Conservation (phyloP, 2,888 invertebrate genomes). For the Orthosia incerta region DNA sequence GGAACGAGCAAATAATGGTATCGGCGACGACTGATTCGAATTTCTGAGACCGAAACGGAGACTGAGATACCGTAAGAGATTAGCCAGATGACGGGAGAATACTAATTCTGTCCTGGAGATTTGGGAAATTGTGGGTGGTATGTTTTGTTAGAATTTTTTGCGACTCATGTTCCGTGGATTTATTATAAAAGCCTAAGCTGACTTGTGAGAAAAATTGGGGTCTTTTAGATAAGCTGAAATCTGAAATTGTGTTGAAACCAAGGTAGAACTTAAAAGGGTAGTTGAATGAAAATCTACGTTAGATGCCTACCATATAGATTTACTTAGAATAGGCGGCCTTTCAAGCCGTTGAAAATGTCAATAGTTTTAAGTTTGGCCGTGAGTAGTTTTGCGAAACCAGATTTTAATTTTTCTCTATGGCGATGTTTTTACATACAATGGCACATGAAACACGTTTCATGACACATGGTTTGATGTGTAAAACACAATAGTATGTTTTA, state of each 20-base stretch:
- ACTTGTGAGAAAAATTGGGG: background rate
- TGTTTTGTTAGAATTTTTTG: slow-evolving; percentile 21
- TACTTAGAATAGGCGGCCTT: background rate
- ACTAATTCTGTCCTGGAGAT: slow-evolving; percentile 25
- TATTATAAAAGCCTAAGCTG: slow-evolving; percentile 6
- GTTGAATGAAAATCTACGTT: no score
- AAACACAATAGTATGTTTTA: background rate
- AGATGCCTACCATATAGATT: background rate
- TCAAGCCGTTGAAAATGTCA: background rate
- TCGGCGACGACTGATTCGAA: slow-evolving; percentile 45
- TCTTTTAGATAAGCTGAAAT: slow-evolving; percentile 1
- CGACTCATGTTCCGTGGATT: slow-evolving; percentile 9
- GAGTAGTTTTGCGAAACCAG: background rate
- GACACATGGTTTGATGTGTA: no score
- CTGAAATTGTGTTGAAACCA: background rate
- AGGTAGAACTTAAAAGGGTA: no score
- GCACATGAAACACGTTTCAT: no score
- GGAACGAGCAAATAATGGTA: slow-evolving; percentile 61
- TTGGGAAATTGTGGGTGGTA: slow-evolving; percentile 9
- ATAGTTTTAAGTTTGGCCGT: background rate
- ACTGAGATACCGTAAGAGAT: slow-evolving; percentile 46
- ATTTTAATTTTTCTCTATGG: background rate
- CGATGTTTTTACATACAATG: no score
- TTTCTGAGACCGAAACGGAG: slow-evolving; percentile 24
- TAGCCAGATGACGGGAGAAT: slow-evolving; percentile 37